Base-by-base conservation (phyloP, 2,113 vertebrate genomes). In the Thryonomys swinderianus region DNA sequence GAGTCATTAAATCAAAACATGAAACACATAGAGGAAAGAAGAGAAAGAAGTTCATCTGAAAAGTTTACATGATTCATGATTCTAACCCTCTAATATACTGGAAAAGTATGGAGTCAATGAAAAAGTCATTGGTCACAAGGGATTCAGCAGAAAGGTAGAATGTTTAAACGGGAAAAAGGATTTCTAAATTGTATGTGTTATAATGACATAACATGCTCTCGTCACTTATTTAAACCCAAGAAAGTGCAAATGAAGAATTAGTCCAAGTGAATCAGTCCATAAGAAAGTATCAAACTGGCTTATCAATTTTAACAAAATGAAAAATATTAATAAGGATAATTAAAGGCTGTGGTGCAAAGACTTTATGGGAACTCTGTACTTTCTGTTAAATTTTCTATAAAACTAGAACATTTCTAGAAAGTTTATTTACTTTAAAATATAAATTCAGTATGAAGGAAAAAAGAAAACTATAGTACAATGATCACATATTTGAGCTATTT, bases 81-180 rank as follows among this genome's bases (percentile, higher is more conserved):
- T 87, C 42, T 18, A 25, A 59, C 10, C 51, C 10, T 18, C 25
- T 27, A 55, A 16, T 7, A 23, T 53, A 61, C 59, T 62, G 59
- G 34, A 32, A 42, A n/a, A 85, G 40, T 7, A 48, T 21, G 9
- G 42, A 93, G n/a, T 45, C 0, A 11, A 8, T 57, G 10, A 83
- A 71, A 27, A 67, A 2, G 27, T 42, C 9, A 40, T 12, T n/a
- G 6, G 16, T 64, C 76, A 23, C 27, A 48, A 59, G 17, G 21
- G 9, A 17, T 17, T 11, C 20, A 48, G 7, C 30, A 34, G 40
- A 10, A 91, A 73, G 27, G 16, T 21, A 86, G 5, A 14, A 55
- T 34, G 12, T 48, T 30, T 17, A 11, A 2, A 5, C 2, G 18
- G 12, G 0, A 18, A 51, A 25, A 6, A 34, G 42, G 21, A 11